A percentile compares a stretch with the other conserved stretches of the same genome.
phyloP scores from a whole-genome alignment of 2,888 invertebrate genomes.

The Drosophila neotestacea region DNA sequence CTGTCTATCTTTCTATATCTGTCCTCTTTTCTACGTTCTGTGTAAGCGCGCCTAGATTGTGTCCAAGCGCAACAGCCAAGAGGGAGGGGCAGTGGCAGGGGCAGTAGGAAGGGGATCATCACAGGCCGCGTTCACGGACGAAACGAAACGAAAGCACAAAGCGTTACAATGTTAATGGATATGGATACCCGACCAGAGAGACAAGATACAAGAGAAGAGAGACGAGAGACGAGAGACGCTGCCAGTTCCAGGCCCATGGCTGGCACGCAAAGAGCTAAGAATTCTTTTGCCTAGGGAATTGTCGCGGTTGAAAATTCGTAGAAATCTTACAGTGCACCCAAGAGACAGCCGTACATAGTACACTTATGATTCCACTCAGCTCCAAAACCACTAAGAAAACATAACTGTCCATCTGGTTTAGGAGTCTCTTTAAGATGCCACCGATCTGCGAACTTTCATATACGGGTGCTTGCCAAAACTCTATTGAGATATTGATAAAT shows the following conservation, averaged over 20 bases:
- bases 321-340: constrained; percentile 41
- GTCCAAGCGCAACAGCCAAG: constrained; percentile 65
- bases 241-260: constrained; percentile 13
- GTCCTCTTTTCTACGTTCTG: constrained; percentile 23
- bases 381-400: constrained; percentile 1
- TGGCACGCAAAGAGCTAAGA: constrained; percentile 23
- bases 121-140: constrained; percentile 52
- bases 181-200: constrained; percentile 48
- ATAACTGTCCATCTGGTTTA: neutral
- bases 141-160: constrained; percentile 73
- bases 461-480: no score
- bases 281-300: constrained; percentile 39
- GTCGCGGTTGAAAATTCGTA: constrained; percentile 31
- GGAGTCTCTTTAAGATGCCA: neutral
- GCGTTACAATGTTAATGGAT: constrained; percentile 72
- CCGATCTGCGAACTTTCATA: no score
- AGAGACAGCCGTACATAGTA: neutral
- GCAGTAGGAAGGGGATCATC: constrained; percentile 16
- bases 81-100: constrained; percentile 14
- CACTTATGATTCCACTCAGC: neutral
- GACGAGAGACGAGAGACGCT: neutral
- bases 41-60: constrained; percentile 71
- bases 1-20: constrained; percentile 23
- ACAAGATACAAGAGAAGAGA: constrained; percentile 18
- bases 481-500: no score